These are phyloP conservation scores for Podiceps cristatus DNA, from an alignment of 2,113 vertebrate species.

Conservation along the genomic window DNA sequence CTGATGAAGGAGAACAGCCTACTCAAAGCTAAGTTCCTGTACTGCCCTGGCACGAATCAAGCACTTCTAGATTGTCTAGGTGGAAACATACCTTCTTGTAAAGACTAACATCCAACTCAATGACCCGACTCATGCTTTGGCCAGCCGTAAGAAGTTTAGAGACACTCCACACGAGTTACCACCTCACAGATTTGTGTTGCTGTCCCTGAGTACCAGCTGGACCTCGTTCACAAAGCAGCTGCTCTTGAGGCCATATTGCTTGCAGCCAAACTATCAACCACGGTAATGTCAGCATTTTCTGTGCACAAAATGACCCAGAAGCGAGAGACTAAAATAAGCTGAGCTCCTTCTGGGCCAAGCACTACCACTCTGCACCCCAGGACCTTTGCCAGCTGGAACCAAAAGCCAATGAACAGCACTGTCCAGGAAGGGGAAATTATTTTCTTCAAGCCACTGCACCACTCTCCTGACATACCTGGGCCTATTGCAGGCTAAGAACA, in stretches of 20 bases:
- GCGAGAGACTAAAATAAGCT: neutral
- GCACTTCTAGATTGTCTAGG: neutral
- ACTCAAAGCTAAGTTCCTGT: neutral
- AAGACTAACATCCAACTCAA: neutral
- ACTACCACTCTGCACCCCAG: neutral
- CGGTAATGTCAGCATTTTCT: neutral
- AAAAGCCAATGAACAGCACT: neutral
- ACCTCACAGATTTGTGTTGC: neutral
- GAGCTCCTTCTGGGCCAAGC: neutral
- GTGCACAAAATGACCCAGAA: neutral
- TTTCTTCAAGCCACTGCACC: neutral
- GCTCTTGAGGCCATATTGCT: neutral
- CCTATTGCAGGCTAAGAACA: neutral
- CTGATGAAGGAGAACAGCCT: neutral
- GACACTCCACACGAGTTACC: accelerated
- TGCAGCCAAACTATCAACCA: neutral
- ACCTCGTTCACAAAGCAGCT: accelerated
- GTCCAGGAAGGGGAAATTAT: neutral
- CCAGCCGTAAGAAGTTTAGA: neutral
- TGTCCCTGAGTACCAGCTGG: neutral
- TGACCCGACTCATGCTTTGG: neutral
- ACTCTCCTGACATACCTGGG: neutral
- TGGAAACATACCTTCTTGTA: neutral
- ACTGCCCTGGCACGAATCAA: neutral
- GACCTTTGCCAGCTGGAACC: neutral